Evolutionary conservation across 2,797 vertebrate species (phyloP).

Genomic region (Xiphorhynchus erythropygius): DNA sequence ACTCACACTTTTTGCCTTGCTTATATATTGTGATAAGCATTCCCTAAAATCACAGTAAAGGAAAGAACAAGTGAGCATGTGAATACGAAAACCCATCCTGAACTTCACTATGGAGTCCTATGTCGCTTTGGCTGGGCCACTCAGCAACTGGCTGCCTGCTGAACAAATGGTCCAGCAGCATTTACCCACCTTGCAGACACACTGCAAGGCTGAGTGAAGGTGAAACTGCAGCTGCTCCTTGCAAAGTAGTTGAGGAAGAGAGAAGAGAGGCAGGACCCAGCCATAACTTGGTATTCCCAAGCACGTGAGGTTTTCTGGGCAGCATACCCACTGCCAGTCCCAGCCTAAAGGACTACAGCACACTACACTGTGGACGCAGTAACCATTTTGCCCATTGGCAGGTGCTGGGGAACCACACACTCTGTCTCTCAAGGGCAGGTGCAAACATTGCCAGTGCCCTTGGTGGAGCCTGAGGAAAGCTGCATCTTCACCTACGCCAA

Average conservation of each 20-base stretch:
- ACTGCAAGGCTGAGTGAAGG: background rate
- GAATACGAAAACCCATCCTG: background rate
- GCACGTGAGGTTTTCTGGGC: background rate
- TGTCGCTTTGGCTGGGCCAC: background rate
- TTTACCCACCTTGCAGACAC: background rate
- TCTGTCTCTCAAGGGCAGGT: background rate
- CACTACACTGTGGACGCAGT: fast-evolving
- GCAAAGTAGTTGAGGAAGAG: background rate
- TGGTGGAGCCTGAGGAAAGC: background rate
- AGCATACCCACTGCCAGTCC: background rate
- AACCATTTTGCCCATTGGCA: background rate
- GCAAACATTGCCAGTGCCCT: background rate
- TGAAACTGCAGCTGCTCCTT: background rate
- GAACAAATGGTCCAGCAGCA: background rate
- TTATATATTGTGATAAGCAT: background rate
- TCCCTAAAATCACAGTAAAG: background rate
- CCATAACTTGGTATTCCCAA: background rate
- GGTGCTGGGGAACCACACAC: background rate
- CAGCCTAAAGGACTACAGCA: background rate
- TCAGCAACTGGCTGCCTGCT: background rate
- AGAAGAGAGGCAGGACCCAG: background rate
- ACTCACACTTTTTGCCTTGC: background rate
- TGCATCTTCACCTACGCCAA: background rate
- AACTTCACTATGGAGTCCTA: background rate
- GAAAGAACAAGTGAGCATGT: background rate